Conservation (phyloP, 2,797 vertebrate species). For the Eulemur coronatus region DNA sequence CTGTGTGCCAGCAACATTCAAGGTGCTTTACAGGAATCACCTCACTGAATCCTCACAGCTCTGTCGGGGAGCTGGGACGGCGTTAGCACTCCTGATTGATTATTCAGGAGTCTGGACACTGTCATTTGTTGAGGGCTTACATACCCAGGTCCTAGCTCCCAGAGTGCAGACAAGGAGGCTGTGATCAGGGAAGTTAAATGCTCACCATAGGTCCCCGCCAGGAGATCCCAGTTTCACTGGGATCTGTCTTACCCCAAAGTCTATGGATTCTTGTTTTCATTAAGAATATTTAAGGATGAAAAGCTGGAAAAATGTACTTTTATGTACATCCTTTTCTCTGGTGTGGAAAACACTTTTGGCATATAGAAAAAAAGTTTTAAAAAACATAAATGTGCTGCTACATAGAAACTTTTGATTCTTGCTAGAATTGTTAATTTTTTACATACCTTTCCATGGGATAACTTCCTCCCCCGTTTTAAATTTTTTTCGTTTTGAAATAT, state of each 20-base stretch:
- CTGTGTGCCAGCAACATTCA: no score
- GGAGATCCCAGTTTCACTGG: neutral
- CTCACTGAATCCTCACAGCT: neutral
- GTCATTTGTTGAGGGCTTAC: neutral
- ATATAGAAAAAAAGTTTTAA: neutral
- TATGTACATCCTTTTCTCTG: neutral
- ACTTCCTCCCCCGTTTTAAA: neutral
- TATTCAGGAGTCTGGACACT: neutral
- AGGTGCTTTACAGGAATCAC: neutral
- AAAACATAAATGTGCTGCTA: neutral
- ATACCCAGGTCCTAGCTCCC: neutral
- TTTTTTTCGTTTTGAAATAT: neutral
- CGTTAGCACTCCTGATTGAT: neutral
- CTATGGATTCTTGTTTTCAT: neutral
- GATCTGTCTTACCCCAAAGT: neutral
- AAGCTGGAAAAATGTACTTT: neutral
- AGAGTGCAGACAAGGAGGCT: neutral
- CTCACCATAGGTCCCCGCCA: neutral
- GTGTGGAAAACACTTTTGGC: neutral
- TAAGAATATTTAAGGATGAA: neutral
- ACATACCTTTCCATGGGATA: neutral
- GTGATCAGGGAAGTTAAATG: neutral
- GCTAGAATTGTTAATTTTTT: neutral
- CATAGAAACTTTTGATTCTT: conserved; percentile 14
- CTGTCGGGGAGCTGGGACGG: rapidly evolving